Evolutionary conservation across 2,888 invertebrate species (phyloP), one percentile per base, ranked within the genome.

Genomic region (Apotomis capreana): DNA sequence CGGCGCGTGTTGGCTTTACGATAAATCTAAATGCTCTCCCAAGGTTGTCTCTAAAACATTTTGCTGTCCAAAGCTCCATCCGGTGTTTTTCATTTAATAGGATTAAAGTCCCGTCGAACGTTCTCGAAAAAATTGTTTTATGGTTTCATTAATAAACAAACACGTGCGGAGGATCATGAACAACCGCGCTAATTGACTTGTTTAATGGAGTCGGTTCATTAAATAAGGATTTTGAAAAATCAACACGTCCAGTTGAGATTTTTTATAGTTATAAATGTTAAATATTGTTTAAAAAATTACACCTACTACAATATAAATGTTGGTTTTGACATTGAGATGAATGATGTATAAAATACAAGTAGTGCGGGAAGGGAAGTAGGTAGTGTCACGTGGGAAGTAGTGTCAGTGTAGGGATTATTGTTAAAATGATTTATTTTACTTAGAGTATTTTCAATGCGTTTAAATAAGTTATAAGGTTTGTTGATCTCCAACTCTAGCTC

Each of bases 11-110:
- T 6, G 40, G 40, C 5, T 64, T 64, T 64, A 55, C 64, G 54
- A 55, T 5, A 44, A 64, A 64, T 15, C 26, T 26, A 3, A 64
- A 44, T 54, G 40, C 44, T 55, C 54, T 26, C 10, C 12, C 64
- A 64, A 55, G 44, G 44, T 26, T 55, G 26, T 15, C 55, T 44
- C 55, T 64, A 26, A 55, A 64, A 64, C 64, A 52, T 44, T 65
- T 55, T 65, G 55, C 46, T 65, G 64, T 65, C 13, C 44, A 36
- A 40, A 65, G 26, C 46, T 26, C 44, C 55, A 46, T 55, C 26
- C 55, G 55, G 55, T 55, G 55, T 44, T 55, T 55, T 65, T 40
- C 54, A 64, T 54, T 54, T 55, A 44, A 55, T 12, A 44, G 64
- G 46, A 55, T 46, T 55, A 54, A 40, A 46, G n/a, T 44, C 44